These are phyloP conservation scores for Ormyrus labotus DNA, from an alignment of 2,888 invertebrate genomes.

Conservation along the genomic window DNA sequence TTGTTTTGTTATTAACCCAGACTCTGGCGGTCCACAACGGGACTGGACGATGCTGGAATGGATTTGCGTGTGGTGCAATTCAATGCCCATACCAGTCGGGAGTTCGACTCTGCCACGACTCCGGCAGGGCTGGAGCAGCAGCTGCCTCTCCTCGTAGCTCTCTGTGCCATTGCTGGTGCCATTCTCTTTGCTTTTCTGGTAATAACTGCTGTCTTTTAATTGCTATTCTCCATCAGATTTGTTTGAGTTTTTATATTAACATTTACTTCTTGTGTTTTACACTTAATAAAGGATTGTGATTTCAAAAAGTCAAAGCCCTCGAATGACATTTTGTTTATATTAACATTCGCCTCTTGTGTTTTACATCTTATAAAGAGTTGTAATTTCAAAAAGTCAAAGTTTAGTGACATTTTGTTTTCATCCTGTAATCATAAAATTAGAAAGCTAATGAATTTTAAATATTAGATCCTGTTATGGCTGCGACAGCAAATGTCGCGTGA, in stretches of 20 bases:
- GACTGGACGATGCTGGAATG: constrained; percentile 76
- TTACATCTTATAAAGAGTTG: no score
- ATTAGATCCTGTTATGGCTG: constrained; percentile 74
- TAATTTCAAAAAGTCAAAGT: no score
- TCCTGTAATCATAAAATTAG: no score
- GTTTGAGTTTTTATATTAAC: no score
- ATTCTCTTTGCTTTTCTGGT: constrained; percentile 74
- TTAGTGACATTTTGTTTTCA: no score
- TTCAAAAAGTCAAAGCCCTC: no score
- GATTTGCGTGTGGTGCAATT: constrained; percentile 70
- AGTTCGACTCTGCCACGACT: constrained; percentile 69
- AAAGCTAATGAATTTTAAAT: neutral
- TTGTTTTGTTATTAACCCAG: constrained; percentile 59
- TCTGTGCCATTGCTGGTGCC: constrained; percentile 72
- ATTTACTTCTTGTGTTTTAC: no score
- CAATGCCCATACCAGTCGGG: constrained; percentile 69
- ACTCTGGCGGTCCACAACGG: constrained; percentile 74
- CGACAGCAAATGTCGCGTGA: constrained; percentile 76
- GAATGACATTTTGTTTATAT: no score
- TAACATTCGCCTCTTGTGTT: no score
- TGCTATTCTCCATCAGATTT: no score
- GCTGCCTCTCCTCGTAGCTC: constrained; percentile 70
- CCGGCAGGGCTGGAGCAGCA: constrained; percentile 74
- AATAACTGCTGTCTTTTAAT: constrained; percentile 28
- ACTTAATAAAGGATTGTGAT: no score